Conservation (phyloP, 2,797 vertebrate species). For the Xiphorhynchus erythropygius region DNA sequence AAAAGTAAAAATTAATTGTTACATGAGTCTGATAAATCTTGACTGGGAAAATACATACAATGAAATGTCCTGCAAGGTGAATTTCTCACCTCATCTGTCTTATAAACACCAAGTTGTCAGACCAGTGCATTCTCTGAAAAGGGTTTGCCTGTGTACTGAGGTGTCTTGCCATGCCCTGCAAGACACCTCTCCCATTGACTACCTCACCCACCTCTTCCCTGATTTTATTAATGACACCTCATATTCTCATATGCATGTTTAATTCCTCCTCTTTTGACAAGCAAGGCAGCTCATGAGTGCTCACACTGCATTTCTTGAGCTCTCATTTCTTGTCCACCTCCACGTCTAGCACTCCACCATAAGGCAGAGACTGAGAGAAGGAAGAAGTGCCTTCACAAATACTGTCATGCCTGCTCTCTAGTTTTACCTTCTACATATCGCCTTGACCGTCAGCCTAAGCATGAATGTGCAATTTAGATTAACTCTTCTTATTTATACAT, state of each 20-base stretch:
- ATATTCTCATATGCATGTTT: neutral
- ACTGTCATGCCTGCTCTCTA: neutral
- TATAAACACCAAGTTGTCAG: neutral
- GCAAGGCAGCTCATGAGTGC: neutral
- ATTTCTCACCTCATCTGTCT: neutral
- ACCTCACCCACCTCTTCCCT: neutral
- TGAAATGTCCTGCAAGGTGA: neutral
- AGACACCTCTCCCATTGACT: neutral
- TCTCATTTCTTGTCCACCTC: neutral
- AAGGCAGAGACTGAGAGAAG: neutral
- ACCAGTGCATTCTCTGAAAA: neutral
- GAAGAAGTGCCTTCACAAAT: neutral
- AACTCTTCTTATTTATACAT: neutral
- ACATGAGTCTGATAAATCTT: neutral
- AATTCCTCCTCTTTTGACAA: neutral
- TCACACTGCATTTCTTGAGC: neutral
- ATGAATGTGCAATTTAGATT: neutral
- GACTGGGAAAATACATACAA: neutral
- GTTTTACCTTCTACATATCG: neutral
- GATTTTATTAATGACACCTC: conserved; percentile 46
- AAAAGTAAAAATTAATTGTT: neutral
- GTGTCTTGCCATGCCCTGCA: neutral
- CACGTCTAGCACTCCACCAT: neutral
- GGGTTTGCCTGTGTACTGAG: neutral
- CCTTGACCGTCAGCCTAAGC: neutral